phyloP scores from a whole-genome alignment of 2,888 invertebrate species.

The Tetragonisca angustula region DNA sequence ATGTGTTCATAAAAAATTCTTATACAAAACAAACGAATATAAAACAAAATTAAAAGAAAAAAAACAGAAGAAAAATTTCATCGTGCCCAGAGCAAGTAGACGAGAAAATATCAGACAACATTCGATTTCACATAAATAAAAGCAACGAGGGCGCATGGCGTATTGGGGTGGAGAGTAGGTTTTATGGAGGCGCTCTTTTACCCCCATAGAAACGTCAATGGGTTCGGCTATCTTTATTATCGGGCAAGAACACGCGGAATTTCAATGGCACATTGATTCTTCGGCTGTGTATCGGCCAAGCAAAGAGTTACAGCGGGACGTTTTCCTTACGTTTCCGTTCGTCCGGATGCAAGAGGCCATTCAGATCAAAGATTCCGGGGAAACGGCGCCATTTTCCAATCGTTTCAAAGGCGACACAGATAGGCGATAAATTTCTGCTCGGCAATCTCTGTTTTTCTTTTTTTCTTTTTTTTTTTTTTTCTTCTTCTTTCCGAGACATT shows the following conservation, averaged over 20 bases:
- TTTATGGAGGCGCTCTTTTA: conserved; percentile 16
- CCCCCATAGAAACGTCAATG: background rate
- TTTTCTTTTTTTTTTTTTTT: background rate
- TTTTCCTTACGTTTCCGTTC: conserved; percentile 3
- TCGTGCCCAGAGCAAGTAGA: background rate
- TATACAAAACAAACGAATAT: too few relatives aligned
- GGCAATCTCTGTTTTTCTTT: background rate
- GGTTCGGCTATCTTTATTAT: conserved; percentile 31
- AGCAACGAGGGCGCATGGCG: background rate
- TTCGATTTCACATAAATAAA: background rate
- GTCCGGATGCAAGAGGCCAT: conserved; percentile 5
- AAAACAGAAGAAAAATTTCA: background rate
- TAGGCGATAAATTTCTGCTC: background rate
- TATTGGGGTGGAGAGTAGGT: background rate
- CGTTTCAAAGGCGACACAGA: conserved; percentile 13
- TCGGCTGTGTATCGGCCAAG: background rate
- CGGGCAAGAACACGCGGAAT: conserved; percentile 1
- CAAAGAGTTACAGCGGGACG: conserved; percentile 5
- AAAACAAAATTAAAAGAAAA: background rate
- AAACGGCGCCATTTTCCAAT: conserved; percentile 6
- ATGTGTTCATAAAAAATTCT: too few relatives aligned
- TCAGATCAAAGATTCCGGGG: conserved; percentile 17
- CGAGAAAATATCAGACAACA: background rate
- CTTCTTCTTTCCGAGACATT: background rate
- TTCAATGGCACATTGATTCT: conserved; percentile 15